These are phyloP conservation scores for Nematostella vectensis DNA, from an alignment of 92 coral and sea anemone genomes.

Conservation along the genomic window DNA sequence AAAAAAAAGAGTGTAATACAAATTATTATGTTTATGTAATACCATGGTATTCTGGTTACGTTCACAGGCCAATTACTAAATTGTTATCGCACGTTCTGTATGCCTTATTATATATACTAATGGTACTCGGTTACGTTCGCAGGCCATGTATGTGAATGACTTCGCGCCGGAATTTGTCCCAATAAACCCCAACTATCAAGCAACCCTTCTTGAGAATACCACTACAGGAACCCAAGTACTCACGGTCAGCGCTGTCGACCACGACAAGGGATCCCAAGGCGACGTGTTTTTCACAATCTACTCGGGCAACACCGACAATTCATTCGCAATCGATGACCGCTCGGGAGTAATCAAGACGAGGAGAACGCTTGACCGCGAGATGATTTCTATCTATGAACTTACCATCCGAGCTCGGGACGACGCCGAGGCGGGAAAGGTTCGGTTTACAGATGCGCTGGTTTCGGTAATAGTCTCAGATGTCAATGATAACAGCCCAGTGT, in stretches of 20 bases:
- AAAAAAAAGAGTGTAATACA: too few species aligned
- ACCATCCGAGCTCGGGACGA: constrained; percentile 56
- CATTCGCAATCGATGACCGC: constrained; percentile 41
- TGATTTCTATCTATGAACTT: constrained; percentile 29
- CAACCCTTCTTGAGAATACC: constrained; percentile 34
- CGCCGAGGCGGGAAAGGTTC: constrained; percentile 57
- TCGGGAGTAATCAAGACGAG: constrained; percentile 58
- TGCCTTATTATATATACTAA: too few species aligned
- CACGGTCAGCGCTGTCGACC: constrained; percentile 58
- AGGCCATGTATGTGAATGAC: constrained; percentile 66
- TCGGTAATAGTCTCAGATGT: constrained; percentile 40
- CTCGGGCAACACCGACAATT: constrained; percentile 46
- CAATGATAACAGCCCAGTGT: constrained; percentile 72
- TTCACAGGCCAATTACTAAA: too few species aligned
- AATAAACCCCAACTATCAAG: constrained; percentile 22
- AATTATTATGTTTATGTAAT: too few species aligned
- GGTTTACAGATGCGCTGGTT: constrained; percentile 30
- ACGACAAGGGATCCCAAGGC: constrained; percentile 70
- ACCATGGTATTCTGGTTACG: too few species aligned
- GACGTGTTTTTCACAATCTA: constrained; percentile 41
- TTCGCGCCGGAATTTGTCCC: constrained; percentile 47
- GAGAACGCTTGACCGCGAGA: constrained; percentile 55
- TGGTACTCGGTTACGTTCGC: too few species aligned
- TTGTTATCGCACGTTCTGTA: too few species aligned
- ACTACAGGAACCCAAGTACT: constrained; percentile 34